These are phyloP conservation scores for Machimus atricapillus DNA, from an alignment of 2,888 invertebrate genomes.

Conservation along the genomic window DNA sequence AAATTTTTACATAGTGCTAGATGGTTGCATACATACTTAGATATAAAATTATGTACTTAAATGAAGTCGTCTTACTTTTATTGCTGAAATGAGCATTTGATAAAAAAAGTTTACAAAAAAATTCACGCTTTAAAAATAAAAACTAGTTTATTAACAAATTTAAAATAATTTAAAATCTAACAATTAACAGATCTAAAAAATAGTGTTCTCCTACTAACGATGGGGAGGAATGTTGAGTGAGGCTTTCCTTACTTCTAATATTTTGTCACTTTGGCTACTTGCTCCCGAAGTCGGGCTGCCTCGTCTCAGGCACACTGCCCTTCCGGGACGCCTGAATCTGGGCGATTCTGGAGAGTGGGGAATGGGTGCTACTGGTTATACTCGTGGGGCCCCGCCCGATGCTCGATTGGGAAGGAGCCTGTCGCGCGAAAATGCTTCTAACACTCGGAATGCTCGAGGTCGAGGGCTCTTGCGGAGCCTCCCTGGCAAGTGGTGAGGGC, in stretches of 20 bases:
- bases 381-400: conserved; percentile 6
- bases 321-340: conserved; percentile 61
- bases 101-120: not conserved
- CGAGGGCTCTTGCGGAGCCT: conserved; percentile 45
- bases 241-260: not conserved
- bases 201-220: not conserved
- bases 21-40: too few species aligned
- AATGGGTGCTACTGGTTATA: conserved; percentile 57
- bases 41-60: too few species aligned
- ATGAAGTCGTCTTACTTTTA: too few species aligned
- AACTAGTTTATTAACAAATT: conserved; percentile 15
- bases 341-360: conserved; percentile 60
- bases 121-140: not conserved
- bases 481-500: conserved; percentile 59
- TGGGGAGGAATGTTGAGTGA: not conserved
- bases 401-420: not conserved
- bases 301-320: conserved; percentile 51
- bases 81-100: too few species aligned
- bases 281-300: not conserved
- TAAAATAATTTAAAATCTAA: conserved; percentile 32
- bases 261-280: conserved; percentile 36
- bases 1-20: too few species aligned
- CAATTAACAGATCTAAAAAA: not conserved
- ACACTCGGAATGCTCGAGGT: not conserved
- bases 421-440: conserved; percentile 1